phyloP scores from a whole-genome alignment of 2,888 invertebrate genomes.

The Gnatocerus cornutus region DNA sequence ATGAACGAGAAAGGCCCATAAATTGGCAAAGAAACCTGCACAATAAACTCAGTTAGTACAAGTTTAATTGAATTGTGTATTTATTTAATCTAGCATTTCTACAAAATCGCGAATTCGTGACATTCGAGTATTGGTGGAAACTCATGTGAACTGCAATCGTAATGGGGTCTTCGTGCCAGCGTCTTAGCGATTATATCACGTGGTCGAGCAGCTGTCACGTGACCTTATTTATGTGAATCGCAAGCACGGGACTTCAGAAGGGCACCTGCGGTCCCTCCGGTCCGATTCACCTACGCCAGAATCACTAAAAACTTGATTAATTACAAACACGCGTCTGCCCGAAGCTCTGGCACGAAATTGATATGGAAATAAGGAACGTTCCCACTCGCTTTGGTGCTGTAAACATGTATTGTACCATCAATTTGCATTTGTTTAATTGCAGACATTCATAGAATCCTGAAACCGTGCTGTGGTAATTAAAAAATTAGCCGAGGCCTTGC shows the following conservation, averaged over 20 bases:
- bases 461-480: constrained; percentile 43
- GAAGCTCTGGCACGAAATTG: constrained; percentile 57
- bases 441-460: constrained; percentile 46
- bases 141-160: constrained; percentile 54
- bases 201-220: constrained; percentile 61
- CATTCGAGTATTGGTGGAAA: constrained; percentile 48
- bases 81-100: constrained; percentile 52
- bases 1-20: constrained; percentile 14
- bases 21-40: constrained; percentile 13
- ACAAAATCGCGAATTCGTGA: constrained; percentile 57
- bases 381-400: constrained; percentile 41
- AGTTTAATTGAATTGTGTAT: constrained; percentile 56
- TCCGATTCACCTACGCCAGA: constrained; percentile 54
- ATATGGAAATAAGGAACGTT: constrained; percentile 59
- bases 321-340: constrained; percentile 57
- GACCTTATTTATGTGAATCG: constrained; percentile 53
- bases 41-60: constrained; percentile 21
- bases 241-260: constrained; percentile 44
- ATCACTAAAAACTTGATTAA: constrained; percentile 61
- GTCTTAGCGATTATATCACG: constrained; percentile 61
- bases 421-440: constrained; percentile 52
- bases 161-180: constrained; percentile 56
- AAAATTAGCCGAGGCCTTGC: constrained; percentile 45
- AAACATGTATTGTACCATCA: constrained; percentile 48
- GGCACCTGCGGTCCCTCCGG: constrained; percentile 57